Percentiles rank a stretch among this genome's conserved stretches.
Conservation (phyloP, 2,797 vertebrate species). For the Diplodus sargus region DNA sequence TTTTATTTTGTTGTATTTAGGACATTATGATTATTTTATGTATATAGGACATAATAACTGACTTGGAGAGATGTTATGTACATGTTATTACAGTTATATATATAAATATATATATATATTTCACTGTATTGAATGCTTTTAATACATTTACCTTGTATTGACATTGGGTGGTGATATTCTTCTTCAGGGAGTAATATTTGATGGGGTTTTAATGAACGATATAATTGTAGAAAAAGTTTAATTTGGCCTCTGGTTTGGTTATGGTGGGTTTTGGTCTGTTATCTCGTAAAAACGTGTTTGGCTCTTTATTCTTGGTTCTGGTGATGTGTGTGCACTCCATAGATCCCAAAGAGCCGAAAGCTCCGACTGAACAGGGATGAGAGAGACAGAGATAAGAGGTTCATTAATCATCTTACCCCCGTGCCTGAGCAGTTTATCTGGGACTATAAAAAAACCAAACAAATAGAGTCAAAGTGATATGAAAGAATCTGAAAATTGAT, state of each 20-base stretch:
- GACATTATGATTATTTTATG: no score
- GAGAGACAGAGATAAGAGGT: conserved; percentile 30
- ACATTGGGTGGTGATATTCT: neutral
- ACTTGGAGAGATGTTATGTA: no score
- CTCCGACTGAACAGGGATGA: conserved; percentile 15
- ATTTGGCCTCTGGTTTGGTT: neutral
- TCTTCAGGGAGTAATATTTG: conserved; percentile 5
- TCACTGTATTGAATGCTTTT: neutral
- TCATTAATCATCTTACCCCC: conserved; percentile 20
- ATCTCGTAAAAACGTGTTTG: conserved; percentile 14
- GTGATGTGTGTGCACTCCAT: neutral
- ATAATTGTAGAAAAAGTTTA: neutral
- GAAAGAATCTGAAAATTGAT: conserved; percentile 20
- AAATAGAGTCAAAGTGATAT: conserved; percentile 27
- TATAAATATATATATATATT: no score
- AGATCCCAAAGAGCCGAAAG: conserved; percentile 7
- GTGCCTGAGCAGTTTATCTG: conserved; percentile 15
- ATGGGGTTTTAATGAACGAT: neutral
- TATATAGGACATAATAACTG: neutral
- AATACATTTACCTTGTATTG: neutral
- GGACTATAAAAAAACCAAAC: conserved; percentile 8
- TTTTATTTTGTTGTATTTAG: neutral
- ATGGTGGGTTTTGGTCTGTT: conserved; percentile 16
- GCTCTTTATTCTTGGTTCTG: conserved; percentile 32
- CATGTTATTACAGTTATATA: neutral